phyloP scores from a whole-genome alignment of 2,113 vertebrate genomes.

The Burhinus oedicnemus region DNA sequence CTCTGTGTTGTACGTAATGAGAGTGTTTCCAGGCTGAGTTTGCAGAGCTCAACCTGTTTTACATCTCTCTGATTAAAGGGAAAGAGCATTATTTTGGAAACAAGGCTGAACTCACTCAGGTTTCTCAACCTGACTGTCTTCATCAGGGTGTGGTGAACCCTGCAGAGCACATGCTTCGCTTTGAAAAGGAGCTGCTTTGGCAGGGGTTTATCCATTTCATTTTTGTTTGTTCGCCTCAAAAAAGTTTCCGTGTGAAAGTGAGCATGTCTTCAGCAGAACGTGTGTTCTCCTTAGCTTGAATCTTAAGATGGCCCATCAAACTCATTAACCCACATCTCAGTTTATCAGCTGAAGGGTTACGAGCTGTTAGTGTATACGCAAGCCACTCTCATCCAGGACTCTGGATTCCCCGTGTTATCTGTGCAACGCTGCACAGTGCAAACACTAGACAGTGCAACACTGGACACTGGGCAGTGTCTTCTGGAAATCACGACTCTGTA shows the following conservation, averaged over 20 bases:
- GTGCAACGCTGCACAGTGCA: neutral
- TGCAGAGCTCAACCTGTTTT: conserved; percentile 40
- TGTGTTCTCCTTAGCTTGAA: neutral
- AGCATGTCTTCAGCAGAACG: neutral
- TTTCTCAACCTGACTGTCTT: conserved; percentile 49
- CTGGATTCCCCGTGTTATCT: neutral
- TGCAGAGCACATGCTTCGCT: neutral
- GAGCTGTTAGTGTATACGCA: neutral
- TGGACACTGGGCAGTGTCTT: neutral
- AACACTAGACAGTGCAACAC: neutral
- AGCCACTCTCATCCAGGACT: neutral
- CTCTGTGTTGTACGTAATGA: neutral
- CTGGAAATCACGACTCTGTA: neutral
- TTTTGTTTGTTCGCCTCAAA: neutral
- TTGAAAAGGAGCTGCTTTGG: neutral
- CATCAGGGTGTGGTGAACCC: neutral
- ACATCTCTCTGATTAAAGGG: conserved; percentile 44
- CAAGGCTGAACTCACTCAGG: neutral
- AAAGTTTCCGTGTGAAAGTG: neutral
- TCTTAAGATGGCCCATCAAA: neutral
- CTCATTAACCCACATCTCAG: neutral
- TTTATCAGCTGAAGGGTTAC: neutral
- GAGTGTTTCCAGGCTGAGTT: conserved; percentile 37
- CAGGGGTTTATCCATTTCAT: neutral
- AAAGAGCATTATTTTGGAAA: conserved; percentile 56